phyloP scores from a whole-genome alignment of 2,113 vertebrate species.

The Epinephelus cyanopodus region DNA sequence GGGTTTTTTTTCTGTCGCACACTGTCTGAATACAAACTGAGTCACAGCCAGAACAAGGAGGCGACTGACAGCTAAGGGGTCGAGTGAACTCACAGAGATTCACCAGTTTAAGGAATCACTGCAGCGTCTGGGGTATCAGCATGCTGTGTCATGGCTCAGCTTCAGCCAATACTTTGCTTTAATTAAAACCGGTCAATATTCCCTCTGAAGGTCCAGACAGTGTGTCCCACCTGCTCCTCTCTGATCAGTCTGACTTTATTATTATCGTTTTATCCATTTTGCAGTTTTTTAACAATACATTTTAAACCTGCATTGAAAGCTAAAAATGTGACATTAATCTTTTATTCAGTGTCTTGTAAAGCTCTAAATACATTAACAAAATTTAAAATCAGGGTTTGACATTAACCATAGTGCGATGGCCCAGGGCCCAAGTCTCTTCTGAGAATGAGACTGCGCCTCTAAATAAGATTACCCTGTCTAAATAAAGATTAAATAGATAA shows the following conservation, averaged over 20 bases:
- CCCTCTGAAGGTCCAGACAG: not conserved
- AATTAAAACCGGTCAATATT: not conserved
- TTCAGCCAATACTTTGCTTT: not conserved
- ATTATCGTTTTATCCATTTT: not conserved
- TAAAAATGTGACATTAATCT: too few species aligned
- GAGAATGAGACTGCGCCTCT: too few species aligned
- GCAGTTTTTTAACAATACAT: too few species aligned
- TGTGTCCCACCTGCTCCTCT: not conserved
- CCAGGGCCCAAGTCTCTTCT: too few species aligned
- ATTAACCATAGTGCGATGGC: too few species aligned
- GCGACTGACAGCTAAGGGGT: conserved; percentile 5
- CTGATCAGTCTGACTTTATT: not conserved
- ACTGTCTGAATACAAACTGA: conserved; percentile 18
- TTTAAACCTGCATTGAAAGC: too few species aligned
- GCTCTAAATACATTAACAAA: too few species aligned
- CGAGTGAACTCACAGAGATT: not conserved
- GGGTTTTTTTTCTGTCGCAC: not conserved
- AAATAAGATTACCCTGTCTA: too few species aligned
- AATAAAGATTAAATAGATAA: too few species aligned
- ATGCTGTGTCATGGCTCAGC: not conserved
- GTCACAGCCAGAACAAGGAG: not conserved
- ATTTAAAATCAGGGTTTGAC: too few species aligned
- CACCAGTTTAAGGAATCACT: not conserved
- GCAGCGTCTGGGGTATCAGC: not conserved
- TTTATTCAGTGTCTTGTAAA: too few species aligned